Evolutionary conservation across 2,113 vertebrate genomes (phyloP).

Genomic region (Oreotrochilus melanogaster): DNA sequence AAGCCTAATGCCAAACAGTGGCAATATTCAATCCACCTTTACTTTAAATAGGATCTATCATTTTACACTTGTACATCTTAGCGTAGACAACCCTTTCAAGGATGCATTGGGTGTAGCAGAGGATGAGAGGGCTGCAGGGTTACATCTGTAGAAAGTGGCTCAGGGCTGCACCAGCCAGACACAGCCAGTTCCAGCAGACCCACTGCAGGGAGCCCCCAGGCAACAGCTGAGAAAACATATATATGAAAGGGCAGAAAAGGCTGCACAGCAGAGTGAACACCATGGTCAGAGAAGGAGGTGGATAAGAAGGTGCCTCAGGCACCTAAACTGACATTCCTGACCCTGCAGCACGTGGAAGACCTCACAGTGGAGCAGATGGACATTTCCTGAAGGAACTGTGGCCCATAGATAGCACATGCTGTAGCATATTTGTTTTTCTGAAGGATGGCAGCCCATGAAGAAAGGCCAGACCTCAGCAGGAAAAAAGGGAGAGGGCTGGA

Average conservation of each 20-base stretch:
- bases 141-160: background rate
- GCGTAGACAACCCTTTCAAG: background rate
- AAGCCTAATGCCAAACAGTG: background rate
- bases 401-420: accelerated
- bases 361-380: background rate
- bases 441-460: background rate
- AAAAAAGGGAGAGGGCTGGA: background rate
- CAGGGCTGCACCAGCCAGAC: background rate
- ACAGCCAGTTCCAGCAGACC: background rate
- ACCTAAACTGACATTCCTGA: background rate
- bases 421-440: background rate
- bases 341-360: background rate
- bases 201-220: background rate
- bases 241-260: background rate
- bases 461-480: background rate
- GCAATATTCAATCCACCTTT: background rate
- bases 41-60: background rate
- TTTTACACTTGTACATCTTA: background rate
- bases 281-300: background rate
- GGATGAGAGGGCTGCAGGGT: background rate
- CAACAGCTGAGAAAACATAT: background rate
- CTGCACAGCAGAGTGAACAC: background rate
- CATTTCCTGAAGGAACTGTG: background rate
- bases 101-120: background rate
- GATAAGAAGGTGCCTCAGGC: background rate